phyloP scores from a whole-genome alignment of 2,113 vertebrate species.

The Chaetodon auriga region DNA sequence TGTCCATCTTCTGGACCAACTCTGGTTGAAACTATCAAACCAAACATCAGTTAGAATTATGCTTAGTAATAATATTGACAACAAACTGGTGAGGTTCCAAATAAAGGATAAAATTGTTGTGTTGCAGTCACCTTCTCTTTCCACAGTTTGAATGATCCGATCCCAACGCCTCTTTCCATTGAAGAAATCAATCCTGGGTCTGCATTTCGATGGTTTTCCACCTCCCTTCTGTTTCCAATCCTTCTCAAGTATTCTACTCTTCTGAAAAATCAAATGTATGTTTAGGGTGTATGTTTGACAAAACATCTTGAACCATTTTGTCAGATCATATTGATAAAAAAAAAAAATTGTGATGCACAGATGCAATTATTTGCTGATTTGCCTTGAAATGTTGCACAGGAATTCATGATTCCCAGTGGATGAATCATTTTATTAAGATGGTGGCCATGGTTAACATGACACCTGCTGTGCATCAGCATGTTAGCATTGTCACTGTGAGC shows the following conservation, averaged over 20 bases:
- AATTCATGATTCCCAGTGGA: too few relatives aligned
- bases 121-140: slow-evolving; percentile 65
- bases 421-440: too few relatives aligned
- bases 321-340: neutral
- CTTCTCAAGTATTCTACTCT: slow-evolving; percentile 65
- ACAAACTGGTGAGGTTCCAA: fast-evolving
- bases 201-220: slow-evolving; percentile 9
- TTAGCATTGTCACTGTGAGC: too few relatives aligned
- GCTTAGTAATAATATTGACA: too few relatives aligned
- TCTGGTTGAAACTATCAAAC: slow-evolving; percentile 56
- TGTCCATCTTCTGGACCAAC: slow-evolving; percentile 57
- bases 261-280: slow-evolving; percentile 38
- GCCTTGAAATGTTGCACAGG: too few relatives aligned
- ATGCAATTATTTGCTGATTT: too few relatives aligned
- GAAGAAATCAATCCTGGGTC: slow-evolving; percentile 26
- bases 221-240: slow-evolving; percentile 51
- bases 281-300: neutral
- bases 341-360: neutral
- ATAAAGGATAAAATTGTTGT: neutral
- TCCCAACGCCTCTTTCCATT: slow-evolving; percentile 7
- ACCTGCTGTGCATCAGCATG: too few relatives aligned
- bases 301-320: too few relatives aligned
- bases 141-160: slow-evolving; percentile 68
- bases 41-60: neutral
- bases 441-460: too few relatives aligned